Evolutionary conservation across 2,888 invertebrate species (phyloP).

Genomic region (Netelia melanura): DNA sequence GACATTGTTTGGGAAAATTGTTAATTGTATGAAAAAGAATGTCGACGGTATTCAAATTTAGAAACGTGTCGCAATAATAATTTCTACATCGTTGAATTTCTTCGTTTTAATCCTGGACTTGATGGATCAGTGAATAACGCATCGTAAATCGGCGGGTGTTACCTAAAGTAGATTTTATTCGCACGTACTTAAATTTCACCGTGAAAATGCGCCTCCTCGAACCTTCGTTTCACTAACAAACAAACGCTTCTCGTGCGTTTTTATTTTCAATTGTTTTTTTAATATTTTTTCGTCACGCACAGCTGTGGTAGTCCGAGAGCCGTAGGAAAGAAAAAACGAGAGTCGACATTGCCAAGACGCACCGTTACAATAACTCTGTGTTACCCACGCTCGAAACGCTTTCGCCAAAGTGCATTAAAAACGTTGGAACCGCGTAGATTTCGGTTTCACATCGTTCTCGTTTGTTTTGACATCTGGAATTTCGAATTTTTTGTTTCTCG

Average conservation of each 20-base stretch:
- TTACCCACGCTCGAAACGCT: constrained; percentile 20
- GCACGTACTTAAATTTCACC: constrained; percentile 65
- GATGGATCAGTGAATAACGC: neutral
- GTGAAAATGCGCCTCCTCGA: constrained; percentile 52
- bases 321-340: constrained; percentile 46
- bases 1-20: too few species aligned
- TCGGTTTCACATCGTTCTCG: neutral
- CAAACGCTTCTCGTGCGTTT: neutral
- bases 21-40: too few species aligned
- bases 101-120: constrained; percentile 1
- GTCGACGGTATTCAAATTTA: too few species aligned
- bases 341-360: constrained; percentile 32
- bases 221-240: neutral
- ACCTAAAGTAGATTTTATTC: constrained; percentile 14
- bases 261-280: neutral
- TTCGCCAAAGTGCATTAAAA: constrained; percentile 40
- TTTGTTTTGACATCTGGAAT: neutral
- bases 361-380: constrained; percentile 18
- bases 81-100: neutral
- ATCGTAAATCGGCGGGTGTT: neutral
- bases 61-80: too few species aligned
- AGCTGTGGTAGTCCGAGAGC: neutral
- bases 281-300: constrained; percentile 28
- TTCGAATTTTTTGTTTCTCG: neutral
- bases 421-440: constrained; percentile 8